A percentile compares a stretch with the other conserved stretches of the same genome.
Evolutionary conservation across 2,797 vertebrate species (phyloP).

Genomic region (Gobio occitaniae): DNA sequence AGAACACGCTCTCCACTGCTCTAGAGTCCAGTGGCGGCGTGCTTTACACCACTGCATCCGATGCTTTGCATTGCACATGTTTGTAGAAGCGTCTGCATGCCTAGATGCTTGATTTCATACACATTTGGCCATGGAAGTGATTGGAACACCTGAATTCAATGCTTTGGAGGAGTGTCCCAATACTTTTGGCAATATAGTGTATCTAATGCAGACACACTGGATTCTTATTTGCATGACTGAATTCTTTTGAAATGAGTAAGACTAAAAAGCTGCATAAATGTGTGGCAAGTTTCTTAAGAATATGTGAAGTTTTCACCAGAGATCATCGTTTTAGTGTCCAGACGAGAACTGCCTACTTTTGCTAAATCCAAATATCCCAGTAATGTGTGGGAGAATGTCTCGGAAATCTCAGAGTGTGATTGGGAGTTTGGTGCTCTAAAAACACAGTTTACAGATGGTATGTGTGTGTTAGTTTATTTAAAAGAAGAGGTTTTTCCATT

Average conservation of each 20-base stretch:
- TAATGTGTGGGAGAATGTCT: conserved; percentile 24
- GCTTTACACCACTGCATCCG: too few relatives aligned
- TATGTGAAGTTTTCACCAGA: not conserved
- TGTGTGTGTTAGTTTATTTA: not conserved
- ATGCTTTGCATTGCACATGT: too few relatives aligned
- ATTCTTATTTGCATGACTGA: not conserved
- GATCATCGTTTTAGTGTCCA: not conserved
- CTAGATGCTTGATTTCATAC: too few relatives aligned
- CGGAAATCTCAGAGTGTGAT: conserved; percentile 1
- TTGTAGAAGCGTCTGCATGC: too few relatives aligned
- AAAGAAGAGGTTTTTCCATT: not conserved
- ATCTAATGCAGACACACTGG: not conserved
- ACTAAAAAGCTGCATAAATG: not conserved
- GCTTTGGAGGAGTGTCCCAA: too few relatives aligned
- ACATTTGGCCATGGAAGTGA: too few relatives aligned
- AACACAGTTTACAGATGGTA: not conserved
- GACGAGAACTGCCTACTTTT: not conserved
- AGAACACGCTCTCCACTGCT: too few relatives aligned
- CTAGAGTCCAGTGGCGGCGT: too few relatives aligned
- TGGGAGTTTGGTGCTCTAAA: conserved; percentile 10
- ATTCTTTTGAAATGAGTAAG: not conserved
- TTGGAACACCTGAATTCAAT: too few relatives aligned
- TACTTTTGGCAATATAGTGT: too few relatives aligned
- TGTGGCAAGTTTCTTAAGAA: not conserved
- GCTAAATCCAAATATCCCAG: not conserved